Base-by-base conservation (phyloP, 2,113 vertebrate genomes). In the Atrichornis clamosus region DNA sequence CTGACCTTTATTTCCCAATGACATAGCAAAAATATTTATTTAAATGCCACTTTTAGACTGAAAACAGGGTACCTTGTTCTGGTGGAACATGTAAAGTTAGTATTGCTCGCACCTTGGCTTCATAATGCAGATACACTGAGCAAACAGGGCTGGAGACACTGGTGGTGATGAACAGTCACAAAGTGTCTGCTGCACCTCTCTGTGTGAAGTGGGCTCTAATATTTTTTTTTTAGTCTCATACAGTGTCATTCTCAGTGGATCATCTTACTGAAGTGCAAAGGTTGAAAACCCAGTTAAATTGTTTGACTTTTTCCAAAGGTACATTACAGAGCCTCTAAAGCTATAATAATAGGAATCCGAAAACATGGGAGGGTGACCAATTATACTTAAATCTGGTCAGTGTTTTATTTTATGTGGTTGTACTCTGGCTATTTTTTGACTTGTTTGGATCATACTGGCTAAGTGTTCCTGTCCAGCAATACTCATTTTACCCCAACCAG, bases 361-460 rank as follows among this genome's bases (percentile, higher is more conserved):
- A 93, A 94, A 94, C 96, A 93, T 96, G 95, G 96, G 93, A 96
- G 96, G 84, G 87, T 96, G 77, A 94, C 95, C 97, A 98, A 96
- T 97, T 98, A 97, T 96, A 95, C 93, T 97, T 96, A 97, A 97
- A 97, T 97, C 92, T 95, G 97, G 97, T 97, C 97, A 90, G 67
- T 92, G 59, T 95, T 98, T 88, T 92, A 89, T 97, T 98, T 98
- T 97, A 97, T 98, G 98, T 98, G 97, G 98, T 87, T 89, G 92
- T 97, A 96, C 98, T 88, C 81, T 79, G 96, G 97, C 98, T 98
- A 98, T 99, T 99, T 99, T 98, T 98, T 98, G 98, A 97, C 97
- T 97, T 98, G 97, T 98, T 98, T 98, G 98, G 98, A 98, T 98
- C 98, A 88, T 95, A 63, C 95, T 67, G 89, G 94, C 91, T 93